These are phyloP conservation scores for Limenitis arthemis DNA, from an alignment of 2,888 invertebrate genomes.

Conservation along the genomic window DNA sequence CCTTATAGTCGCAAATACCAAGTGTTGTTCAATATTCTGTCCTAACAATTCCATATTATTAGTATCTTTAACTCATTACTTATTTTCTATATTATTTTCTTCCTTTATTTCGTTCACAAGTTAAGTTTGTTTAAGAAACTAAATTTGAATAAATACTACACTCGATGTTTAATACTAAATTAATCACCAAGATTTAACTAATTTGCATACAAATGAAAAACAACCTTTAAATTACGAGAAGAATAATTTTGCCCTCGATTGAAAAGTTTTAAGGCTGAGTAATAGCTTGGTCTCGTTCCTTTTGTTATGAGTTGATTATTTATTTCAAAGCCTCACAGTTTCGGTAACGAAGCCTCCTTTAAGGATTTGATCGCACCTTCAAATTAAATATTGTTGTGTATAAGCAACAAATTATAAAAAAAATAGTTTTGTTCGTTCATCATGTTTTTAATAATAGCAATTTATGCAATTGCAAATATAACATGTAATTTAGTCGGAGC, in stretches of 20 bases:
- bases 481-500: no score
- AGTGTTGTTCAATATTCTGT: no score
- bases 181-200: background rate
- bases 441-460: no score
- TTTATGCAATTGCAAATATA: no score
- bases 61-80: no score
- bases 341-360: constrained; percentile 7
- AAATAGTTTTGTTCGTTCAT: no score
- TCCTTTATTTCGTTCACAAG: no score
- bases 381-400: background rate
- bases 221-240: background rate
- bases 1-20: no score
- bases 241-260: background rate
- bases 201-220: background rate
- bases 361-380: background rate
- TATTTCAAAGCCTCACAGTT: constrained; percentile 5
- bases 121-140: no score
- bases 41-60: no score
- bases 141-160: no score
- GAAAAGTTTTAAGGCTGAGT: constrained; percentile 2
- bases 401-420: background rate
- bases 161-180: background rate
- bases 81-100: no score
- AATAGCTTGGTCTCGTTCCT: background rate
- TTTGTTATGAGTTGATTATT: constrained; percentile 9